phyloP scores from a whole-genome alignment of 2,888 invertebrate genomes.

The Cremastinae sp. region DNA sequence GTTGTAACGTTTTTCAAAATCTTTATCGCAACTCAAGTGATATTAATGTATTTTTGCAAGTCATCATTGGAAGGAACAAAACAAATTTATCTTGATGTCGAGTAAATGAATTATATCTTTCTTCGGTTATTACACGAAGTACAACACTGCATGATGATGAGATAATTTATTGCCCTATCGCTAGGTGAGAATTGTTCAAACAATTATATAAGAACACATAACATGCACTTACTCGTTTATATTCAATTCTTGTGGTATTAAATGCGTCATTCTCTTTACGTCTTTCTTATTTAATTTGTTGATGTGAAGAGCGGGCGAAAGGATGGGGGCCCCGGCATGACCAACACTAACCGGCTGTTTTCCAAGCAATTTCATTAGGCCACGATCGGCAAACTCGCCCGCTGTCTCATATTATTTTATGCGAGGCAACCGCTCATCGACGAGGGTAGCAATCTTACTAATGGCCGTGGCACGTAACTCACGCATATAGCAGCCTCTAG shows the following conservation, averaged over 20 bases:
- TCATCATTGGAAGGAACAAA: no score
- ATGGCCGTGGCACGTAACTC: slow-evolving; percentile 66
- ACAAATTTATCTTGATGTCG: no score
- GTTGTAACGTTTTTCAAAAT: no score
- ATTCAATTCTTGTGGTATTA: slow-evolving; percentile 41
- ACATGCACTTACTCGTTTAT: background rate
- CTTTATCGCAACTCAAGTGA: no score
- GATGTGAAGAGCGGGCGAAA: slow-evolving; percentile 33
- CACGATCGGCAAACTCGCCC: slow-evolving; percentile 66
- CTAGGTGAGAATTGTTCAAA: slow-evolving; percentile 14
- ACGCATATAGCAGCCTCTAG: slow-evolving; percentile 52
- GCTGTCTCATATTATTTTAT: slow-evolving; percentile 69
- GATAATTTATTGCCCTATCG: background rate
- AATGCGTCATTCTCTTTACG: slow-evolving; percentile 16
- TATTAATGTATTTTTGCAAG: no score
- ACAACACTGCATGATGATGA: background rate
- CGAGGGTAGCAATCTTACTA: slow-evolving; percentile 74
- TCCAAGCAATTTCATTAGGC: slow-evolving; percentile 75
- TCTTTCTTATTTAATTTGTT: slow-evolving; percentile 59
- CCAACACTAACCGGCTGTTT: slow-evolving; percentile 64
- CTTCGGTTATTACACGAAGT: background rate
- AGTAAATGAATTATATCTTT: background rate
- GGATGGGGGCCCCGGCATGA: slow-evolving; percentile 1
- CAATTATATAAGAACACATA: background rate
- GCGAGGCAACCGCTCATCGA: slow-evolving; percentile 67